These are phyloP conservation scores for Balanococcus diminutus DNA, from an alignment of 2,888 invertebrate species.

Conservation along the genomic window DNA sequence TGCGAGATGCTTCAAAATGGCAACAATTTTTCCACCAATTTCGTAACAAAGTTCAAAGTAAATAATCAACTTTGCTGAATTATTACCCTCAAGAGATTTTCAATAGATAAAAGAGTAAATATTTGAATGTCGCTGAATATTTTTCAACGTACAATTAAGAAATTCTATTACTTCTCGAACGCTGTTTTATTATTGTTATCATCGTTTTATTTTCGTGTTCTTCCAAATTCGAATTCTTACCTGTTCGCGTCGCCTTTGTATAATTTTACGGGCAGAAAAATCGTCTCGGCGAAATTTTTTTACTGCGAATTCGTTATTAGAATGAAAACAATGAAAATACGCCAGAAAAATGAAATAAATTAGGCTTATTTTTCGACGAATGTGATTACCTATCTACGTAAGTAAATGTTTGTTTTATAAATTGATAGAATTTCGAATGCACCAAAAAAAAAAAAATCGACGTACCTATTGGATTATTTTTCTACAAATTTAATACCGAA, in stretches of 20 bases:
- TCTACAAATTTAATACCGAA: no score
- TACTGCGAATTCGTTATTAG: not conserved
- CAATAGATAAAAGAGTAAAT: slow-evolving; percentile 24
- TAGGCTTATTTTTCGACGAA: not conserved
- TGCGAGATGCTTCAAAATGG: not conserved
- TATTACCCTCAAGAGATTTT: slow-evolving; percentile 22
- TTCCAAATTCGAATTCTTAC: not conserved
- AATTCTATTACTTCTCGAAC: not conserved
- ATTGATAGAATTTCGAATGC: not conserved
- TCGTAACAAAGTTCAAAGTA: slow-evolving; percentile 14
- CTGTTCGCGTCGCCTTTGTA: not conserved
- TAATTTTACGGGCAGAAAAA: not conserved
- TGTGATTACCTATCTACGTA: not conserved
- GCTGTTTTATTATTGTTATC: not conserved
- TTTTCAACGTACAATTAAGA: slow-evolving; percentile 14
- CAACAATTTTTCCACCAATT: slow-evolving; percentile 23
- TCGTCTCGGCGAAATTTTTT: not conserved
- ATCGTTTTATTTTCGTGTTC: not conserved
- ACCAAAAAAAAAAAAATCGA: no score
- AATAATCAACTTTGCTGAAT: slow-evolving; percentile 21
- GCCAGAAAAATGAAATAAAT: not conserved
- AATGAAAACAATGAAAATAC: not conserved
- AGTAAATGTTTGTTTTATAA: not conserved
- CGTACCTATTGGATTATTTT: no score
- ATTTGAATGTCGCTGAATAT: slow-evolving; percentile 23